A percentile compares a stretch with the other conserved stretches of the same genome.
phyloP scores from a whole-genome alignment of 2,113 vertebrate species.

The Sprattus sprattus region DNA sequence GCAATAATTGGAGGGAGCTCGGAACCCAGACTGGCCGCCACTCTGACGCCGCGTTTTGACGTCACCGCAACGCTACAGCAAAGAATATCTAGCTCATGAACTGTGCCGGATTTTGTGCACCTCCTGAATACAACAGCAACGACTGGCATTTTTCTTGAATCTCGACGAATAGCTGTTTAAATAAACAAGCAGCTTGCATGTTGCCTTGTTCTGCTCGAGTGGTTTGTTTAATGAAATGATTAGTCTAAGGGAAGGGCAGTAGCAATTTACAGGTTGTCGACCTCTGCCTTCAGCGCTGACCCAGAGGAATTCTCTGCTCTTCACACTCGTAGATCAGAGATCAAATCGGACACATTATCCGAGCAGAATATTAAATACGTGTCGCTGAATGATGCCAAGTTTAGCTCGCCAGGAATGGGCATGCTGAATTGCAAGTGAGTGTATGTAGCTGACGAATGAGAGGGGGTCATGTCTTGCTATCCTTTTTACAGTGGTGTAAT shows the following conservation, averaged over 20 bases:
- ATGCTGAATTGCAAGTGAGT: neutral
- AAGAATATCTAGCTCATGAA: slow-evolving; percentile 3
- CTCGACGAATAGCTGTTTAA: neutral
- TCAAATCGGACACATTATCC: neutral
- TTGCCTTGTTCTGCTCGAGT: neutral
- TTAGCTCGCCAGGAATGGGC: neutral
- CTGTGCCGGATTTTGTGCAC: neutral
- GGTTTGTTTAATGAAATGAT: slow-evolving; percentile 10
- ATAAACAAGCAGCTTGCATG: neutral
- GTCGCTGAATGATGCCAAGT: neutral
- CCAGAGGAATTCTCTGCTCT: neutral
- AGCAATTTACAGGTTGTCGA: neutral
- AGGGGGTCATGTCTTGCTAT: neutral
- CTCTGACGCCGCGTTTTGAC: slow-evolving; percentile 83
- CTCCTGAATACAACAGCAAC: neutral
- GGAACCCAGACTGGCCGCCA: slow-evolving; percentile 65
- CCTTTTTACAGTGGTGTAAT: neutral
- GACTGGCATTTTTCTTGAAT: neutral
- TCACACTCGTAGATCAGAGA: neutral
- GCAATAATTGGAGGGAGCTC: slow-evolving; percentile 59
- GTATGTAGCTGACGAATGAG: neutral
- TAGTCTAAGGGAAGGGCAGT: slow-evolving; percentile 4
- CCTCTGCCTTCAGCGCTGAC: neutral
- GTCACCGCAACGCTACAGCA: slow-evolving; percentile 70
- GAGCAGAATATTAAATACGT: slow-evolving; percentile 26